phyloP scores from a whole-genome alignment of 2,888 invertebrate species.

The Lochmaea crataegi region DNA sequence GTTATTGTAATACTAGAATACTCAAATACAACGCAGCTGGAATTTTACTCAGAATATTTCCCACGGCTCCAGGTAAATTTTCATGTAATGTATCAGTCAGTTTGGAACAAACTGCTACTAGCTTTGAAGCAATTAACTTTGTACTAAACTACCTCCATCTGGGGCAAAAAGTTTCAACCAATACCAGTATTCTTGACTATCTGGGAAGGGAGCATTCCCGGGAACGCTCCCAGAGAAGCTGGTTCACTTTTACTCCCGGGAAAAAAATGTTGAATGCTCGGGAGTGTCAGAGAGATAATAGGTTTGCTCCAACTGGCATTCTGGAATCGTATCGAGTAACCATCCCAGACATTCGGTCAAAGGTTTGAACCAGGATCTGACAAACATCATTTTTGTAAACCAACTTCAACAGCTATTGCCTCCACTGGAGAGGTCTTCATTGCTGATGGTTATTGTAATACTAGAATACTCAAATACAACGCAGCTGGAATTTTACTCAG shows the following conservation, averaged over 20 bases:
- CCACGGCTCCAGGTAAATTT: slow-evolving; percentile 70
- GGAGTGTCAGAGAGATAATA: too few species aligned
- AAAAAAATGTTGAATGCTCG: too few species aligned
- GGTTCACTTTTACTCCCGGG: too few species aligned
- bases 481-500: slow-evolving; percentile 76
- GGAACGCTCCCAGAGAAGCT: too few species aligned
- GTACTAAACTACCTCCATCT: too few species aligned
- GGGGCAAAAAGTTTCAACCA: too few species aligned
- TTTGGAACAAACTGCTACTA: too few species aligned
- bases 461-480: slow-evolving; percentile 80
- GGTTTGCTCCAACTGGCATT: too few species aligned
- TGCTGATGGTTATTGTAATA: slow-evolving; percentile 97
- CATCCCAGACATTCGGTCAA: slow-evolving; percentile 83
- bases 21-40: slow-evolving; percentile 82
- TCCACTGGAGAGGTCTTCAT: slow-evolving; percentile 91
- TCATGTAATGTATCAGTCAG: not conserved
- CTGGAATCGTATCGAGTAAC: too few species aligned
- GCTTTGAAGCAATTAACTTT: too few species aligned
- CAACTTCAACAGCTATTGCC: slow-evolving; percentile 92
- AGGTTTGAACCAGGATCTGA: slow-evolving; percentile 86
- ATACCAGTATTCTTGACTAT: too few species aligned
- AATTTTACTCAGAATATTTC: slow-evolving; percentile 74
- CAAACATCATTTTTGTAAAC: slow-evolving; percentile 88
- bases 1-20: slow-evolving; percentile 92
- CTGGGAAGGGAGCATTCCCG: too few species aligned